phyloP scores from a whole-genome alignment of 1,140 invertebrate species.

The Lordiphosa stackelbergi region DNA sequence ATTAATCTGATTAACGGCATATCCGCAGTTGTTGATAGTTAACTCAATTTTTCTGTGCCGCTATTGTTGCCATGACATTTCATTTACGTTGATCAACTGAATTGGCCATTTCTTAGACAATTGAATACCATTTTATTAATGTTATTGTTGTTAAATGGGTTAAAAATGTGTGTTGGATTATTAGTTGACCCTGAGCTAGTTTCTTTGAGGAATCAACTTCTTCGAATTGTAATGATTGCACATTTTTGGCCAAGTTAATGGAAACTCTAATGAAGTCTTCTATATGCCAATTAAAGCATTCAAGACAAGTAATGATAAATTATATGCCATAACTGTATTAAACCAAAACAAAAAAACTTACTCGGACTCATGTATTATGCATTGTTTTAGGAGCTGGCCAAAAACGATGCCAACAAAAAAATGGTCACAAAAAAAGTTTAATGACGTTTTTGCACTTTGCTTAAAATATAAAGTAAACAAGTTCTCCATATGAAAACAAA shows the following conservation, averaged over 20 bases:
- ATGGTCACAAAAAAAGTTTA: neutral
- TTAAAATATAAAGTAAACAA: conserved; percentile 1
- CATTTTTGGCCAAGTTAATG: conserved; percentile 27
- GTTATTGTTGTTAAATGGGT: conserved; percentile 5
- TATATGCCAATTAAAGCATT: conserved; percentile 59
- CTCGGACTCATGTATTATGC: conserved; percentile 46
- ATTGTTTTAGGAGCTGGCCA: conserved; percentile 28
- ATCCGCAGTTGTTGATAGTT: conserved; percentile 7
- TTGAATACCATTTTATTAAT: neutral
- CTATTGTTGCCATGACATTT: conserved; percentile 50
- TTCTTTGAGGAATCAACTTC: conserved; percentile 23
- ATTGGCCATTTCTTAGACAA: conserved; percentile 49
- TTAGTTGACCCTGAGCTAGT: conserved; percentile 45
- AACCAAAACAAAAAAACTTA: conserved; percentile 18
- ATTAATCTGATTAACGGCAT: no score
- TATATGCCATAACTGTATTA: conserved; percentile 30
- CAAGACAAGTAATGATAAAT: conserved; percentile 40
- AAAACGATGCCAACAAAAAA: conserved; percentile 11
- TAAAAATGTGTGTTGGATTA: conserved; percentile 42
- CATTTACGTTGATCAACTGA: conserved; percentile 46
- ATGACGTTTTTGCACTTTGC: no score
- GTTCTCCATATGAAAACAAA: neutral
- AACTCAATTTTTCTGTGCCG: conserved; percentile 12
- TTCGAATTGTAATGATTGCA: conserved; percentile 10
- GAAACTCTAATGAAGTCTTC: conserved; percentile 51